These are phyloP conservation scores for Umimayanthus kanabou DNA, from an alignment of 92 coral and sea anemone genomes.

Conservation along the genomic window DNA sequence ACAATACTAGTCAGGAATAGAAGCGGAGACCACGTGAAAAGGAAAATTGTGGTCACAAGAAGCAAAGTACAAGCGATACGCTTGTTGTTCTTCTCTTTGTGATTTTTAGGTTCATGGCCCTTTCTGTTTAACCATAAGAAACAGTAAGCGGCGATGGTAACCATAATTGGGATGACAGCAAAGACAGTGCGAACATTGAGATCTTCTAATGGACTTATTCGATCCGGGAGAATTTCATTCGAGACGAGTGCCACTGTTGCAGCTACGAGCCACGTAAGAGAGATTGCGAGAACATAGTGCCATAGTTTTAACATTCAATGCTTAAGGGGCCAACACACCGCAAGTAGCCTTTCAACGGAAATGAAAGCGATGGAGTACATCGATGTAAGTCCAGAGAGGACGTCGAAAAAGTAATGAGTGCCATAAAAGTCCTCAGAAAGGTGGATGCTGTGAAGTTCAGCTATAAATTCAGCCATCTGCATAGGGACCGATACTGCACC, in stretches of 20 bases:
- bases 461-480: too few species aligned
- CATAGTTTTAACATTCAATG: neutral
- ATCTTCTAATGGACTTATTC: neutral
- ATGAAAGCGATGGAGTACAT: too few species aligned
- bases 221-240: neutral
- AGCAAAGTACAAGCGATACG: neutral
- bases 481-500: too few species aligned
- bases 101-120: neutral
- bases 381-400: too few species aligned
- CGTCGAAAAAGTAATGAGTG: too few species aligned
- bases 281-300: neutral
- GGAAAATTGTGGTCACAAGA: neutral
- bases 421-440: too few species aligned
- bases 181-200: neutral
- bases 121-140: too few species aligned
- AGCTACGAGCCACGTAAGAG: neutral
- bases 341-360: too few species aligned
- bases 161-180: too few species aligned
- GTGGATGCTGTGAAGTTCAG: too few species aligned
- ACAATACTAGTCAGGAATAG: neutral
- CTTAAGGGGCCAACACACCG: too few species aligned
- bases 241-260: neutral
- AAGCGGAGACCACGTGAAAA: neutral
- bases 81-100: neutral
- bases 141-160: too few species aligned